Conservation (phyloP, 2,797 vertebrate species). For the Amblyopsis hoosieri region DNA sequence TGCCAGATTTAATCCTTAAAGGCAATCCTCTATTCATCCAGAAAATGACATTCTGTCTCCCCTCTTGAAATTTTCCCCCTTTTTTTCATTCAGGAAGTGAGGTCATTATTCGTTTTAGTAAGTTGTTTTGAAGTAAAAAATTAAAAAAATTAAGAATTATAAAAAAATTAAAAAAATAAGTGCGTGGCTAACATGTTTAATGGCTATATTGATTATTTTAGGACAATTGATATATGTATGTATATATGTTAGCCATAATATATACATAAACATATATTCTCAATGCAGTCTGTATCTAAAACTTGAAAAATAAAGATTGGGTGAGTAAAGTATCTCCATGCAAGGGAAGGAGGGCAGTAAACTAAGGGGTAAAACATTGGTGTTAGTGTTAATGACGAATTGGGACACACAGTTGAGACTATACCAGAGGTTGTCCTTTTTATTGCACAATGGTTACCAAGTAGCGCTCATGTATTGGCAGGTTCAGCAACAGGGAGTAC, state of each 20-base stretch:
- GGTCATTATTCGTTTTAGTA: constrained; percentile 74
- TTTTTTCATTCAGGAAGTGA: constrained; percentile 54
- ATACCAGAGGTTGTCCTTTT: constrained; percentile 57
- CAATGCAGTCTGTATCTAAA: constrained; percentile 63
- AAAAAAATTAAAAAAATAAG: constrained; percentile 30
- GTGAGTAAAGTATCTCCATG: constrained; percentile 60
- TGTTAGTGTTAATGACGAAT: constrained; percentile 74
- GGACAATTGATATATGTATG: constrained; percentile 75
- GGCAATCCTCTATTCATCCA: constrained; percentile 51
- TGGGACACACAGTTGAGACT: constrained; percentile 62
- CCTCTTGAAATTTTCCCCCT: constrained; percentile 46
- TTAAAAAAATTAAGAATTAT: constrained; percentile 36
- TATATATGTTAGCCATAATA: constrained; percentile 71
- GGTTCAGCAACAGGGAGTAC: constrained; percentile 69
- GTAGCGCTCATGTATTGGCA: constrained; percentile 16
- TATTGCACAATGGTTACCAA: constrained; percentile 58
- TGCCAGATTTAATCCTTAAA: constrained; percentile 25
- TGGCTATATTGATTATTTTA: constrained; percentile 69
- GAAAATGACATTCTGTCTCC: constrained; percentile 53
- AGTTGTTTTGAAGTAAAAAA: constrained; percentile 54
- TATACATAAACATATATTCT: constrained; percentile 79
- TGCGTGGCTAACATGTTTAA: constrained; percentile 62
- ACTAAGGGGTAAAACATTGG: constrained; percentile 64
- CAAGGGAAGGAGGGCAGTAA: constrained; percentile 63
- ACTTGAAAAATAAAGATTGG: constrained; percentile 14